Conservation (phyloP, 2,797 vertebrate genomes). For the Sebastes iracundus region DNA sequence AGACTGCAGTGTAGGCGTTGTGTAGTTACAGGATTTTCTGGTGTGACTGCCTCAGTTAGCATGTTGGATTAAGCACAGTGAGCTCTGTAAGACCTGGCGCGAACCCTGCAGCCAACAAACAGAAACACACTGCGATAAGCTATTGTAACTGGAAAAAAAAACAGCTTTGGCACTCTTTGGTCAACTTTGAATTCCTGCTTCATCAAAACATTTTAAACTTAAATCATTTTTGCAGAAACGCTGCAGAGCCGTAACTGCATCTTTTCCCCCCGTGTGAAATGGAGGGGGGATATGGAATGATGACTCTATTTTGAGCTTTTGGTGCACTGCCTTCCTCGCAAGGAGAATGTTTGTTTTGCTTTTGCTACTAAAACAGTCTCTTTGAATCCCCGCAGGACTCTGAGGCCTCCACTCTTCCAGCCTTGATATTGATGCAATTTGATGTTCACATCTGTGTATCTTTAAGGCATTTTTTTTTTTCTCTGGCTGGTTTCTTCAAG, state of each 20-base stretch:
- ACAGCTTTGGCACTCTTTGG: slow-evolving; percentile 1
- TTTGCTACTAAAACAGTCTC: slow-evolving; percentile 64
- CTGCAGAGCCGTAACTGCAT: background rate
- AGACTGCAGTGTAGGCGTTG: slow-evolving; percentile 20
- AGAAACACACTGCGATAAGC: background rate
- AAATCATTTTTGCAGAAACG: slow-evolving; percentile 25
- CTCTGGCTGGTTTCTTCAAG: slow-evolving; percentile 60
- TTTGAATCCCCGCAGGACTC: slow-evolving; percentile 65
- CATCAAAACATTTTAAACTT: slow-evolving; percentile 26
- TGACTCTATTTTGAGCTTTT: slow-evolving; percentile 58
- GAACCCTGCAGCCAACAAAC: slow-evolving; percentile 14
- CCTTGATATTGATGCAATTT: slow-evolving; percentile 72
- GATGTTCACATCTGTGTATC: slow-evolving; percentile 75
- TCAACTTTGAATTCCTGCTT: slow-evolving; percentile 20
- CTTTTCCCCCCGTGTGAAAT: background rate
- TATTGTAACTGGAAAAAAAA: background rate
- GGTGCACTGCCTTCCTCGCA: slow-evolving; percentile 38
- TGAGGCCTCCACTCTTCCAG: slow-evolving; percentile 44
- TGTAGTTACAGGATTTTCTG: slow-evolving; percentile 39
- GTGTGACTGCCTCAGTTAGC: slow-evolving; percentile 37
- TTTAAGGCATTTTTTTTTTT: slow-evolving; percentile 57
- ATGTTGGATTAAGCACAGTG: slow-evolving; percentile 45
- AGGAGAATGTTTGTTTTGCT: slow-evolving; percentile 67
- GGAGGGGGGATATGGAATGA: background rate
- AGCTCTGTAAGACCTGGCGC: slow-evolving; percentile 3